Conservation (phyloP, 2,797 vertebrate species). For the Pelodytes ibericus region DNA sequence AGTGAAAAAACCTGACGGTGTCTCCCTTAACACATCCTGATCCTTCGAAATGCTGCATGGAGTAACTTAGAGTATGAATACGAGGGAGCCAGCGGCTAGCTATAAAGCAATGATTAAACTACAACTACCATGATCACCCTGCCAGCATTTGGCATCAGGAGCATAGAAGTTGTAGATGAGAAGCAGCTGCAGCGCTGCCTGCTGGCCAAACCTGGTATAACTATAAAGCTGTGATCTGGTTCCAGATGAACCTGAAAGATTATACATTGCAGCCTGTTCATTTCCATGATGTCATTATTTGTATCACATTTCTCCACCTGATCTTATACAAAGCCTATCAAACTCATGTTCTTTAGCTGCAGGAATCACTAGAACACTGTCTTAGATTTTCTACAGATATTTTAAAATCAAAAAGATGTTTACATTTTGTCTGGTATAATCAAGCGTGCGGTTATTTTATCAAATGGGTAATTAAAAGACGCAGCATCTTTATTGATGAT, state of each 20-base stretch:
- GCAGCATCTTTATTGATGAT: slow-evolving; percentile 35
- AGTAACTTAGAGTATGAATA: too few species aligned
- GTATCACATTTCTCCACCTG: slow-evolving; percentile 13
- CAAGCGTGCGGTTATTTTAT: slow-evolving; percentile 1
- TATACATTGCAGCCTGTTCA: background rate
- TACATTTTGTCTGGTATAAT: slow-evolving; percentile 24
- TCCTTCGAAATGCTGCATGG: too few species aligned
- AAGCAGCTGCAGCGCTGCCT: too few species aligned
- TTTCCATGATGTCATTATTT: background rate
- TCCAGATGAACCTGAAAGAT: background rate
- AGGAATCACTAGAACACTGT: slow-evolving; percentile 56
- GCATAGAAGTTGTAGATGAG: too few species aligned
- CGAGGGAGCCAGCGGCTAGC: too few species aligned
- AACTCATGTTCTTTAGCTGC: slow-evolving; percentile 48
- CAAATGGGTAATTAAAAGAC: background rate
- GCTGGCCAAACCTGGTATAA: too few species aligned
- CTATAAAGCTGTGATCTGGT: background rate
- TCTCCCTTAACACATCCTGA: background rate
- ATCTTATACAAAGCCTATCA: slow-evolving; percentile 54
- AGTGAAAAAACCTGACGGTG: background rate
- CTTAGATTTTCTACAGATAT: slow-evolving; percentile 61
- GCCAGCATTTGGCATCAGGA: too few species aligned
- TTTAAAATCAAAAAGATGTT: slow-evolving; percentile 50
- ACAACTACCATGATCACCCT: too few species aligned
- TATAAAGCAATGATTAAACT: too few species aligned